A percentile compares a stretch with the other conserved stretches of the same genome.
These are phyloP conservation scores for Wiebesia pumilae DNA, from an alignment of 1,140 invertebrate genomes.

Conservation along the genomic window DNA sequence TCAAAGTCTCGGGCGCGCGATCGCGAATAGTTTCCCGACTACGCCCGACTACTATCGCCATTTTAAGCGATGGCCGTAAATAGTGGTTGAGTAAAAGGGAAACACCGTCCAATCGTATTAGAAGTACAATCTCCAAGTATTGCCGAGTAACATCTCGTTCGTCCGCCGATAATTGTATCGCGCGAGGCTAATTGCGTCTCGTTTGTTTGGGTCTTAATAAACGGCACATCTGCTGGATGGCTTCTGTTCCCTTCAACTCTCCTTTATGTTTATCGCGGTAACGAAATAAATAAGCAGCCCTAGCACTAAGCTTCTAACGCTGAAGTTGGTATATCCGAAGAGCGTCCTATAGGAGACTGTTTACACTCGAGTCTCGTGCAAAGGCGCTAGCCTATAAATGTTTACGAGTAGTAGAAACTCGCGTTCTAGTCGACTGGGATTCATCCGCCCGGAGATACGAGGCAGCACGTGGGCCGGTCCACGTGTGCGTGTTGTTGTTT, in stretches of 20 bases:
- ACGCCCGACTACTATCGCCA: too few species aligned
- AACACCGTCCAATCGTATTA: too few species aligned
- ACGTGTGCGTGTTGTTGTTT: constrained; percentile 73
- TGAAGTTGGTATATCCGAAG: background rate
- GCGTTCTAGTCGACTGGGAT: background rate
- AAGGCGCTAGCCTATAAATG: background rate
- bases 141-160: background rate
- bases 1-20: background rate
- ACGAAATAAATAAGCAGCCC: background rate
- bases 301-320: background rate
- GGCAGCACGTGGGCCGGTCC: constrained; percentile 54
- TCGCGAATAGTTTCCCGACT: background rate
- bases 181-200: background rate
- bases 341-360: constrained; percentile 1
- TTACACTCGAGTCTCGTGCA: background rate
- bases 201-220: background rate
- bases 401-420: constrained; percentile 39
- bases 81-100: too few species aligned
- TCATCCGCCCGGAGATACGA: background rate
- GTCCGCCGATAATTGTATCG: background rate
- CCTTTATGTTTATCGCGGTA: background rate
- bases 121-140: too few species aligned
- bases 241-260: background rate
- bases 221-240: background rate
- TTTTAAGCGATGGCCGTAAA: too few species aligned